Percentiles rank a stretch among this genome's conserved stretches.
These are phyloP conservation scores for Drosophila ercepeae DNA, from an alignment of 1,140 invertebrate genomes.

Conservation along the genomic window DNA sequence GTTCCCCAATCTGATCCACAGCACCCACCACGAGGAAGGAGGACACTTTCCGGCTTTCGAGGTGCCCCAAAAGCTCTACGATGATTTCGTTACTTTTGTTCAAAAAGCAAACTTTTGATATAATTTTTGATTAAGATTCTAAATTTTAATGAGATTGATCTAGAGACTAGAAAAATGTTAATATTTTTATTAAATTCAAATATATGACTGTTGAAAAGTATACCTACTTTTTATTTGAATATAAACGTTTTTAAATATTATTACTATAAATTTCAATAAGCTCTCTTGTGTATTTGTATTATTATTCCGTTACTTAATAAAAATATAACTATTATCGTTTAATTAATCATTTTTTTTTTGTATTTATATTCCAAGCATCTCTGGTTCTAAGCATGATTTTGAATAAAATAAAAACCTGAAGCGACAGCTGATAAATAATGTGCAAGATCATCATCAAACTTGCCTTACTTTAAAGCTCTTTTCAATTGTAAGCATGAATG, in stretches of 20 bases:
- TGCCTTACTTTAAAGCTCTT: neutral
- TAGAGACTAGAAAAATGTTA: no score
- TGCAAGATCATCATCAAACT: neutral
- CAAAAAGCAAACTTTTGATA: slow-evolving; percentile 45
- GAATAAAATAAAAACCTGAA: neutral
- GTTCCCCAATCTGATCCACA: slow-evolving; percentile 87
- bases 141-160: no score
- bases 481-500: slow-evolving; percentile 1
- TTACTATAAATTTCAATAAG: no score
- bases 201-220: no score
- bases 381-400: slow-evolving; percentile 29
- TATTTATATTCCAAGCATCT: neutral
- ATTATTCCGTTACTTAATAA: no score
- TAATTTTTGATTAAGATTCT: neutral
- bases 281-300: no score
- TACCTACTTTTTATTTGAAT: no score
- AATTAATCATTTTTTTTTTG: neutral
- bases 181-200: no score
- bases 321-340: neutral
- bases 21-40: slow-evolving; percentile 86
- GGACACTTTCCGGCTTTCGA: slow-evolving; percentile 95
- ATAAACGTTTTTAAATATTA: no score
- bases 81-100: slow-evolving; percentile 85
- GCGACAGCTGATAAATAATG: slow-evolving; percentile 6
- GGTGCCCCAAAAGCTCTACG: slow-evolving; percentile 88